Evolutionary conservation across 2,113 vertebrate genomes (phyloP).

Genomic region (Rallus limicola): DNA sequence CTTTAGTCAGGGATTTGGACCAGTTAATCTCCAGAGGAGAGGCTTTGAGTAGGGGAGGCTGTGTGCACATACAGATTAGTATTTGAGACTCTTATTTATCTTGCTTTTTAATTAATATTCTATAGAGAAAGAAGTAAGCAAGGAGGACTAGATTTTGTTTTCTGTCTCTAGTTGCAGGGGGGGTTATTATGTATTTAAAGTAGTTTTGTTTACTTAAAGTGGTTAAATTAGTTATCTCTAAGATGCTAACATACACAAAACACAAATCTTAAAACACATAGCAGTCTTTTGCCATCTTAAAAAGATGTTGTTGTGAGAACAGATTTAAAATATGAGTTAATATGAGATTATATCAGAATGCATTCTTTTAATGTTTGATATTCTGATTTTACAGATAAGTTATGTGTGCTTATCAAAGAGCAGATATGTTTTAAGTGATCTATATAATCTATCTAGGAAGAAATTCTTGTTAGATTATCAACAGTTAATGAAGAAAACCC

Average conservation of each 20-base stretch:
- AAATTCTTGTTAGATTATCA: background rate
- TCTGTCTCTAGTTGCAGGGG: background rate
- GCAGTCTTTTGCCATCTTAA: background rate
- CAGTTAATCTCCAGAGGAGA: background rate
- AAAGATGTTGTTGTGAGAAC: background rate
- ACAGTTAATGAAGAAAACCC: background rate
- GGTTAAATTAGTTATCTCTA: background rate
- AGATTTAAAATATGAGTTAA: background rate
- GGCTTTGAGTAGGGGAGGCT: background rate
- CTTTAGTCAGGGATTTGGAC: background rate
- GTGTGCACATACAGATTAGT: background rate
- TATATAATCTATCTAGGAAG: background rate
- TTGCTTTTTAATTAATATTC: background rate
- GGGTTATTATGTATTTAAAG: background rate
- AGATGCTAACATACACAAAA: background rate
- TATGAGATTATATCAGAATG: background rate
- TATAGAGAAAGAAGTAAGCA: background rate
- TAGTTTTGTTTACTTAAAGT: background rate
- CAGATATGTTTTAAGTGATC: background rate
- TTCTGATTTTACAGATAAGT: background rate
- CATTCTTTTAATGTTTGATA: background rate
- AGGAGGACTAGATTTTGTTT: background rate
- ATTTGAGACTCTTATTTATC: background rate
- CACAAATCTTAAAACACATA: background rate
- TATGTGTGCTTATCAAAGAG: background rate